A percentile compares a stretch with the other conserved stretches of the same genome.
Evolutionary conservation across 1,140 invertebrate genomes (phyloP).

Genomic region (Reticulitermes speratus): DNA sequence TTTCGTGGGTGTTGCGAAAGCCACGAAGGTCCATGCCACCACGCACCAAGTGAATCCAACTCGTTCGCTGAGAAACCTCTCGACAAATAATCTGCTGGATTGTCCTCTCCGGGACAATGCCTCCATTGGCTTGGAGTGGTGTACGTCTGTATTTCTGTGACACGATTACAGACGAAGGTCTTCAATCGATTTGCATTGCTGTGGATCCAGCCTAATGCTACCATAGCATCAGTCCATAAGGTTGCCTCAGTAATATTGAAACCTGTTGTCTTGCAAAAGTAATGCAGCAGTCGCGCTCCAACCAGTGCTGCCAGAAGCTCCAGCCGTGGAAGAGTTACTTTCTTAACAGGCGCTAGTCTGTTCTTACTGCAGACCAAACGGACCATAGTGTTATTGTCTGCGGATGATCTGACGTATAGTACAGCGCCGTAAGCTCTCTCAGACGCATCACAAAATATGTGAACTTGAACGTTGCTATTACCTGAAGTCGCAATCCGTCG

Average conservation of each 20-base stretch:
- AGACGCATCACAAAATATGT: too few relatives aligned
- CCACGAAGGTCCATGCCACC: background rate
- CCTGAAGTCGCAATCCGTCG: background rate
- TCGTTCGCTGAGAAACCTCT: background rate
- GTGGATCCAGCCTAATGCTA: background rate
- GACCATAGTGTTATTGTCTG: background rate
- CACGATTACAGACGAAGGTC: slow-evolving; percentile 4
- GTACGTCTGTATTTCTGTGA: slow-evolving; percentile 7
- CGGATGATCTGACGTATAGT: background rate
- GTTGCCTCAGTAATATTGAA: background rate
- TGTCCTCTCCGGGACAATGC: slow-evolving; percentile 13
- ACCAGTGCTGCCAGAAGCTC: background rate
- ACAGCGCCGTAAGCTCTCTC: background rate
- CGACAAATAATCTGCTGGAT: slow-evolving; percentile 11
- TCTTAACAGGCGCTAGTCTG: background rate
- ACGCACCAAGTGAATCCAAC: background rate
- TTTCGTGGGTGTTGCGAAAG: background rate
- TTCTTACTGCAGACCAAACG: background rate
- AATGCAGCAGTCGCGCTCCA: background rate
- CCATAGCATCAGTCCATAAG: background rate
- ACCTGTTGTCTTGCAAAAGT: background rate
- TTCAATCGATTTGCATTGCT: slow-evolving; percentile 17
- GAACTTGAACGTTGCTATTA: background rate
- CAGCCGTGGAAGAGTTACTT: background rate
- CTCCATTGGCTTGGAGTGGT: background rate